Evolutionary conservation across 1,140 invertebrate species (phyloP), one percentile per base, ranked within the genome.

Genomic region (Drosophila gunungcola): DNA sequence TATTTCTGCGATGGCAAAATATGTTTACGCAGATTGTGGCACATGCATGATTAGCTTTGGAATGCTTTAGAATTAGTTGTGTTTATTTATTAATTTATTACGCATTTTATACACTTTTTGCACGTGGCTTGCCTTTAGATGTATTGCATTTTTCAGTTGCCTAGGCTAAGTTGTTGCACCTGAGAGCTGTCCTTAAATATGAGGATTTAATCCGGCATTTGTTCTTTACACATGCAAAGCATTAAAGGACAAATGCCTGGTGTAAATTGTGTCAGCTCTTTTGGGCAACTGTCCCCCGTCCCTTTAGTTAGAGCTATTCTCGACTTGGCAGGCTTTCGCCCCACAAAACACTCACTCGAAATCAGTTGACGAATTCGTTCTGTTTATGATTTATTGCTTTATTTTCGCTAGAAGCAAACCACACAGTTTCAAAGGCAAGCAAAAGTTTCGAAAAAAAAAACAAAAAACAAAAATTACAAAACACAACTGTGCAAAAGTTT

Each of bases 321-420:
- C 91, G 91, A 92, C 91, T 92, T 92, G 90, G 78, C 91, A 92
- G 91, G 91, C 91, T 92, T 92, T 92, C 91, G 68, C 62, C 84
- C 91, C 83, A 67, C 45, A 45, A 54, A 55, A 65, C 65, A 74
- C 73, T 63, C 43, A 75, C 46, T 65, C 51, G 54, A 67, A 75
- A 79, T 79, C 62, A 69, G 70, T 86, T 86, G 80, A 88, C 79
- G 83, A 88, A 88, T 72, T 70, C 53, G 51, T 72, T 62, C 51
- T 34, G 21, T 84, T 80, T 70, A 29, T 70, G 36, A 29, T 62
- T 64, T 73, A 67, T 82, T n/a, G 21, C 61, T 63, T 83, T 51
- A 46, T 67, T 69, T 32, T 46, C 45, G 69, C 72, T 65, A 41
- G 58, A 78, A 70, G 29, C 63, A 51, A 60, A 41, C 27, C 46